These are phyloP conservation scores for Seriola dumerili DNA, from an alignment of 2,113 vertebrate species.

Conservation along the genomic window DNA sequence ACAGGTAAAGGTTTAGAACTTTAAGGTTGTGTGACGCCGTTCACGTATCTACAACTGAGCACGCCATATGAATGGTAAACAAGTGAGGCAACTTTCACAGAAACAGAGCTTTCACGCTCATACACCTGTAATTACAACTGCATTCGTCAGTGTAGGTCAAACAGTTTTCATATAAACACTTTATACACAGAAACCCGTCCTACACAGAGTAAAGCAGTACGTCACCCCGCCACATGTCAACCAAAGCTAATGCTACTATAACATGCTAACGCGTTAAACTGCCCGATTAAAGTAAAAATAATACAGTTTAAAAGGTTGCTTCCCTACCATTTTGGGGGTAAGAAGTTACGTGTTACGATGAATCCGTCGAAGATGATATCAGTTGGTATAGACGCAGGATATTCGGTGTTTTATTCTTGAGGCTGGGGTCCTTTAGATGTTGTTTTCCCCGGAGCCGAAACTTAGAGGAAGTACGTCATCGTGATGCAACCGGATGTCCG, in stretches of 20 bases:
- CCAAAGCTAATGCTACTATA: constrained; percentile 60
- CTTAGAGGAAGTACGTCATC: constrained; percentile 78
- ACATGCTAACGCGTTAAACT: constrained; percentile 40
- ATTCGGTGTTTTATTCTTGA: constrained; percentile 38
- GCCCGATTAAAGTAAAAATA: neutral
- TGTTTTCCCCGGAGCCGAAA: constrained; percentile 72
- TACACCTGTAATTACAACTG: neutral
- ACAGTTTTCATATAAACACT: neutral
- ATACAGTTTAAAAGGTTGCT: accelerated
- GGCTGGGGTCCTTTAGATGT: constrained; percentile 73
- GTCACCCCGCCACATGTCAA: constrained; percentile 61
- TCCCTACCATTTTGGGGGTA: constrained; percentile 81
- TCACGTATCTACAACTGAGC: accelerated
- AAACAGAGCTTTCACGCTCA: neutral
- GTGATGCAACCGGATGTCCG: neutral
- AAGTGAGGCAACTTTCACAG: neutral
- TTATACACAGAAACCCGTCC: neutral
- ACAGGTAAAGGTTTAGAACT: no score
- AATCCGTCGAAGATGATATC: neutral
- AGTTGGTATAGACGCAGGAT: neutral
- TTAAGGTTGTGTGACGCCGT: neutral
- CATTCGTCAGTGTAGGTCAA: no score
- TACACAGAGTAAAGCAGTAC: neutral
- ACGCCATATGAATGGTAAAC: neutral
- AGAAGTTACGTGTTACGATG: constrained; percentile 21